phyloP scores from a whole-genome alignment of 1,140 invertebrate species.

The Andricus grossulariae region DNA sequence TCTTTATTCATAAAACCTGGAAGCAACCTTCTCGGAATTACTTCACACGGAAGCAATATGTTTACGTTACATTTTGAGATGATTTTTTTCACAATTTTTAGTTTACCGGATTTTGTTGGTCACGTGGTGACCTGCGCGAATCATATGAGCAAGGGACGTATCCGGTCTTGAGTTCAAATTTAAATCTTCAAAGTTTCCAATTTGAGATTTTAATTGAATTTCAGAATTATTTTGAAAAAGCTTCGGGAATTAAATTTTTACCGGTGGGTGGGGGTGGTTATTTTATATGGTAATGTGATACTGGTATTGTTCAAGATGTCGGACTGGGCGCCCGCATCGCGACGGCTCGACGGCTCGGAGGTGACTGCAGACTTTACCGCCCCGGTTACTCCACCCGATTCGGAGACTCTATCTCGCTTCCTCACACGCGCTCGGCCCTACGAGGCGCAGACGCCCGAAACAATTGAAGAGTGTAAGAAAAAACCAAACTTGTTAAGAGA shows the following conservation, averaged over 20 bases:
- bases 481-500: slow-evolving; percentile 26
- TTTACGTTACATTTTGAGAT: no score
- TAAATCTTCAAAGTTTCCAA: no score
- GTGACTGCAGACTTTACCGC: slow-evolving; percentile 66
- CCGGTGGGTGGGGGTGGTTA: neutral
- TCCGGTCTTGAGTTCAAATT: no score
- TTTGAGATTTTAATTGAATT: no score
- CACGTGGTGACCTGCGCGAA: neutral
- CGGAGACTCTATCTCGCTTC: slow-evolving; percentile 57
- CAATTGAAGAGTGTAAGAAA: slow-evolving; percentile 55
- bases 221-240: no score
- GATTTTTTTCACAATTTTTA: neutral
- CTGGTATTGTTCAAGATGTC: slow-evolving; percentile 39
- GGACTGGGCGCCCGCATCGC: slow-evolving; percentile 65
- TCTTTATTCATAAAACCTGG: no score
- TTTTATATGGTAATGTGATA: neutral
- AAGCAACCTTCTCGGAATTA: no score
- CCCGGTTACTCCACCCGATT: slow-evolving; percentile 65
- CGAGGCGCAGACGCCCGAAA: slow-evolving; percentile 69
- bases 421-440: slow-evolving; percentile 54
- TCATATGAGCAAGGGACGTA: neutral
- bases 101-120: slow-evolving; percentile 3
- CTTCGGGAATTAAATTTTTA: no score
- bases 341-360: slow-evolving; percentile 72
- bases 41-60: no score